A percentile compares a stretch with the other conserved stretches of the same genome.
phyloP scores from a whole-genome alignment of 1,140 invertebrate genomes.

The Hesperophylax magnus region DNA sequence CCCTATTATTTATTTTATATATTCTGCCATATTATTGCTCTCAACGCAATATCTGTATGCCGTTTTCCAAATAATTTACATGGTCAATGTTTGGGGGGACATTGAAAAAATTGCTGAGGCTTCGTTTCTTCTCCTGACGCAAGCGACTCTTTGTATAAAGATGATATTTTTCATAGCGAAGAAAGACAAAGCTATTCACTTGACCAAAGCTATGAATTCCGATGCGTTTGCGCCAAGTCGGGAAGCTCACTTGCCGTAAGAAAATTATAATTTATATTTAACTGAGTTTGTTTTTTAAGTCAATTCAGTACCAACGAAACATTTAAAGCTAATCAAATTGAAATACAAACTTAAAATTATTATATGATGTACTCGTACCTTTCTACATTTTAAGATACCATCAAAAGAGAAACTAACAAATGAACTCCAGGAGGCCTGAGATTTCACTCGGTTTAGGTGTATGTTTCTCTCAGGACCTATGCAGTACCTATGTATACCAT shows the following conservation, averaged over 20 bases:
- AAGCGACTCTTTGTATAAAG: constrained; percentile 50
- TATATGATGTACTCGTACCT: no score
- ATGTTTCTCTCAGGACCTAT: no score
- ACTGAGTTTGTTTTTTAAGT: no score
- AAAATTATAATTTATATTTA: no score
- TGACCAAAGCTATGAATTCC: constrained; percentile 42
- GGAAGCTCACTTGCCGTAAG: constrained; percentile 36
- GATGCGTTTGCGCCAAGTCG: constrained; percentile 34
- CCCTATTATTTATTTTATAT: constrained; percentile 25
- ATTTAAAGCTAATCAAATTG: no score
- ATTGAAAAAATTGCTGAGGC: constrained; percentile 56
- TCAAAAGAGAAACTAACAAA: no score
- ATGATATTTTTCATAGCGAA: constrained; percentile 44
- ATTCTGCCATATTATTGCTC: constrained; percentile 38
- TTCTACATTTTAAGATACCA: no score
- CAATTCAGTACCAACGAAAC: no score
- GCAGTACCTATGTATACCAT: no score
- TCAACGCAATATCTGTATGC: constrained; percentile 54
- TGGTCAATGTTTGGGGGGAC: constrained; percentile 50
- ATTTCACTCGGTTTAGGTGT: no score
- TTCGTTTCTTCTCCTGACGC: constrained; percentile 52
- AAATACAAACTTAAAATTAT: no score
- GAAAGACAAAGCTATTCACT: constrained; percentile 15
- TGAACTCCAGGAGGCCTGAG: no score
- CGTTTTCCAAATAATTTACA: constrained; percentile 50